A percentile compares a stretch with the other conserved stretches of the same genome.
Conservation (phyloP, 2,888 invertebrate genomes). For the Nematopogon swammerdamellus region DNA sequence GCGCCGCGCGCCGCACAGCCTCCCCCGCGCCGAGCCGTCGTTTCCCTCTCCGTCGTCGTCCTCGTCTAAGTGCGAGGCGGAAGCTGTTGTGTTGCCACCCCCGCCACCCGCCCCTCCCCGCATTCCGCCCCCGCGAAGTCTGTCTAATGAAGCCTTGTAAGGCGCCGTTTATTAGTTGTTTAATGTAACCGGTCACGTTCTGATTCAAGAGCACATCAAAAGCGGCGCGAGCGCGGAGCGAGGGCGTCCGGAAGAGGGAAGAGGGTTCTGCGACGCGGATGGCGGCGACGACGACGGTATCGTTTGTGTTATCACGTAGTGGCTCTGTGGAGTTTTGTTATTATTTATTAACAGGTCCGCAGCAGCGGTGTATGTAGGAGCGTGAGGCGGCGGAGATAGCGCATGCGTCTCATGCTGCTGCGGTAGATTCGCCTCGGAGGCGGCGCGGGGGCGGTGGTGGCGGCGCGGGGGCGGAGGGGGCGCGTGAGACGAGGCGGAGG, state of each 20-base stretch:
- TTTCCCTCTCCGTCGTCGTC: too few relatives aligned
- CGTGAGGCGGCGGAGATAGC: neutral
- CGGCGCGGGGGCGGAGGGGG: neutral
- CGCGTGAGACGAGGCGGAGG: neutral
- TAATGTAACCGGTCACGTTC: constrained; percentile 3
- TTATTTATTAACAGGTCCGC: constrained; percentile 8
- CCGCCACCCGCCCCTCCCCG: neutral
- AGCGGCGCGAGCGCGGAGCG: too few relatives aligned
- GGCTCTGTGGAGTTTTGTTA: too few relatives aligned
- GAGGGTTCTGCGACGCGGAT: too few relatives aligned
- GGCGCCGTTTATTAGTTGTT: neutral
- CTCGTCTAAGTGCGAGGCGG: too few relatives aligned
- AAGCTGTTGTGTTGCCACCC: too few relatives aligned
- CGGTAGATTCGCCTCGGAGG: too few relatives aligned
- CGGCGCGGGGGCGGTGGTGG: too few relatives aligned
- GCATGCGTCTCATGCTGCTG: neutral
- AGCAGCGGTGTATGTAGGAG: constrained; percentile 3
- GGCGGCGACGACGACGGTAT: too few relatives aligned
- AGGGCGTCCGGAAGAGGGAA: too few relatives aligned
- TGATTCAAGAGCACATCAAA: constrained; percentile 11
- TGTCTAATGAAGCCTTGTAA: neutral
- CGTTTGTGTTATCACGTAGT: too few relatives aligned
- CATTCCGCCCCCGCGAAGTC: neutral
- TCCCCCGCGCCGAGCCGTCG: too few relatives aligned
- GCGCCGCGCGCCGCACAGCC: neutral